Conservation (phyloP, 2,888 invertebrate genomes). For the Ecliptopera silaceata region DNA sequence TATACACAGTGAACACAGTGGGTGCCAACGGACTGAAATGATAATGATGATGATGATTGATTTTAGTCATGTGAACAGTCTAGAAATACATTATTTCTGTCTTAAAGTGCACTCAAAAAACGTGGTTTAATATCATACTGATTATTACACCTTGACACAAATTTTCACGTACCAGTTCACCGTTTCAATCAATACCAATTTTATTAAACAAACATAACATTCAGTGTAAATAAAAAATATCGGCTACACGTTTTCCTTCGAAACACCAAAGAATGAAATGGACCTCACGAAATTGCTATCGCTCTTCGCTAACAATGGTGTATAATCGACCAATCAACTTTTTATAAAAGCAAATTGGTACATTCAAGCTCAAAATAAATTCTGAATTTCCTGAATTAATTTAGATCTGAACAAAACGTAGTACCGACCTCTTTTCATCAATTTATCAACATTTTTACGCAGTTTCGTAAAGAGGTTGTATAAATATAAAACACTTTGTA, state of each 20-base stretch:
- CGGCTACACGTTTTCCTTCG: slow-evolving; percentile 18
- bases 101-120: too few relatives aligned
- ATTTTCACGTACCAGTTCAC: neutral
- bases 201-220: slow-evolving; percentile 2
- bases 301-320: slow-evolving; percentile 33
- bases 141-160: neutral
- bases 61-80: too few relatives aligned
- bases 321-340: slow-evolving; percentile 41
- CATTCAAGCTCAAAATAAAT: slow-evolving; percentile 29
- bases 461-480: too few relatives aligned
- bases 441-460: too few relatives aligned
- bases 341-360: slow-evolving; percentile 47
- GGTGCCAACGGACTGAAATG: too few relatives aligned
- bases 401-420: too few relatives aligned
- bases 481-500: too few relatives aligned
- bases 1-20: too few relatives aligned
- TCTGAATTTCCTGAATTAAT: neutral
- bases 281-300: slow-evolving; percentile 11
- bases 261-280: slow-evolving; percentile 4
- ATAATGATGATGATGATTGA: too few relatives aligned
- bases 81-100: too few relatives aligned
- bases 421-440: too few relatives aligned
- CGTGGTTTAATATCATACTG: too few relatives aligned
- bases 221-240: slow-evolving; percentile 15
- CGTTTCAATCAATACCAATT: neutral